These are phyloP conservation scores for Oligia fasciuncula DNA, from an alignment of 2,888 invertebrate species.

Conservation along the genomic window DNA sequence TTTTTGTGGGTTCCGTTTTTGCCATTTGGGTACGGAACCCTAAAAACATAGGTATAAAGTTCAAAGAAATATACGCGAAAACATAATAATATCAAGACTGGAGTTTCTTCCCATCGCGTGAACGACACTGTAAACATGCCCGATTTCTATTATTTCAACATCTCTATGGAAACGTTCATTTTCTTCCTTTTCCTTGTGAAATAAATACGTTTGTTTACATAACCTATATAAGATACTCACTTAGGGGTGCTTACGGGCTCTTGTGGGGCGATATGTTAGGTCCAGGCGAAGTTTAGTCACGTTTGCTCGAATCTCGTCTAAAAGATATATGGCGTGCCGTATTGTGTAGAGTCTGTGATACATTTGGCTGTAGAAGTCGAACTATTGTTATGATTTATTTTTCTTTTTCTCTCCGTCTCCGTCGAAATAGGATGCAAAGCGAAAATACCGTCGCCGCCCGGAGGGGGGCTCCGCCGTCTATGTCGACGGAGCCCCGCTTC, in stretches of 20 bases:
- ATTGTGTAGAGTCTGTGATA: slow-evolving; percentile 44
- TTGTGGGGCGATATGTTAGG: slow-evolving; percentile 37
- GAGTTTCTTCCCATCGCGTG: background rate
- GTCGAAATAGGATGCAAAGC: too few species aligned
- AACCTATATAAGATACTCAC: slow-evolving; percentile 34
- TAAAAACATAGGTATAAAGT: background rate
- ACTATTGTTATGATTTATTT: slow-evolving; percentile 30
- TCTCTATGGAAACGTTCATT: slow-evolving; percentile 39
- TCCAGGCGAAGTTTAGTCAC: slow-evolving; percentile 58
- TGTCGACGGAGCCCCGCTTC: too few species aligned
- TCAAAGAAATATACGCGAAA: background rate
- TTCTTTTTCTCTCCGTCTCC: too few species aligned
- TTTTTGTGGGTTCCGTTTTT: background rate
- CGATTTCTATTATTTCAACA: slow-evolving; percentile 51
- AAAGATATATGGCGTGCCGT: slow-evolving; percentile 39
- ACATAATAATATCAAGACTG: slow-evolving; percentile 16
- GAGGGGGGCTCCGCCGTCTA: too few species aligned
- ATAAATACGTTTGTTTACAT: slow-evolving; percentile 35
- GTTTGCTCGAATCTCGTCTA: slow-evolving; percentile 47
- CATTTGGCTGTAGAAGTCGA: slow-evolving; percentile 25
- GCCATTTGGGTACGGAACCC: background rate
- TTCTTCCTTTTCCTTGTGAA: slow-evolving; percentile 16
- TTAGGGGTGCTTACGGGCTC: slow-evolving; percentile 40
- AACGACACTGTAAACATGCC: slow-evolving; percentile 33
- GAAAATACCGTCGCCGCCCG: too few species aligned